Evolutionary conservation across 2,113 vertebrate species (phyloP).

Genomic region (Chitala chitala): DNA sequence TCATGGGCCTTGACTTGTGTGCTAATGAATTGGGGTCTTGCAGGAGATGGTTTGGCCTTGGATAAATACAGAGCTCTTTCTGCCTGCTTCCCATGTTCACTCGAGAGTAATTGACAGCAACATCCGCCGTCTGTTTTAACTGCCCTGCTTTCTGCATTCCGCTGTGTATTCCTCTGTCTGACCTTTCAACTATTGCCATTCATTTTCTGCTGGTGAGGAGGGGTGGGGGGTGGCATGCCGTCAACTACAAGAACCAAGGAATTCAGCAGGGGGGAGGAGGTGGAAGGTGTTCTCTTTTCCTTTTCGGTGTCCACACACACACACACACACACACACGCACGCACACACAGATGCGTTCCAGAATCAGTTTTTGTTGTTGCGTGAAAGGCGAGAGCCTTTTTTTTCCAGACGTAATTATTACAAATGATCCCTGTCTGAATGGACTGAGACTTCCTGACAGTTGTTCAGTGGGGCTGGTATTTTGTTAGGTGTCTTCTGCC

Average conservation of each 20-base stretch:
- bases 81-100: constrained; percentile 17
- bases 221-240: neutral
- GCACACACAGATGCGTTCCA: neutral
- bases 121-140: constrained; percentile 20
- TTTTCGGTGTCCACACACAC: neutral
- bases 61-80: neutral
- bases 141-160: constrained; percentile 23
- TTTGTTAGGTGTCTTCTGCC: constrained; percentile 1
- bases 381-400: neutral
- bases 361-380: neutral
- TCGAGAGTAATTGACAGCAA: constrained; percentile 18
- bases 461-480: neutral
- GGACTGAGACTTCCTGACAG: neutral
- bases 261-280: neutral
- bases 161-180: constrained; percentile 14
- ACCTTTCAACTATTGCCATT: constrained; percentile 20
- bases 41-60: neutral
- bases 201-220: constrained; percentile 10
- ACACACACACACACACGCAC: neutral
- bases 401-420: neutral
- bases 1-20: neutral
- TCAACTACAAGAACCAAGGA: constrained; percentile 9
- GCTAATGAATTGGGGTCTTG: neutral
- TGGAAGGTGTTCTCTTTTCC: neutral
- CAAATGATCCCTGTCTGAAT: neutral